Conservation (phyloP, 2,113 vertebrate species). For the Hymenochirus boettgeri region DNA sequence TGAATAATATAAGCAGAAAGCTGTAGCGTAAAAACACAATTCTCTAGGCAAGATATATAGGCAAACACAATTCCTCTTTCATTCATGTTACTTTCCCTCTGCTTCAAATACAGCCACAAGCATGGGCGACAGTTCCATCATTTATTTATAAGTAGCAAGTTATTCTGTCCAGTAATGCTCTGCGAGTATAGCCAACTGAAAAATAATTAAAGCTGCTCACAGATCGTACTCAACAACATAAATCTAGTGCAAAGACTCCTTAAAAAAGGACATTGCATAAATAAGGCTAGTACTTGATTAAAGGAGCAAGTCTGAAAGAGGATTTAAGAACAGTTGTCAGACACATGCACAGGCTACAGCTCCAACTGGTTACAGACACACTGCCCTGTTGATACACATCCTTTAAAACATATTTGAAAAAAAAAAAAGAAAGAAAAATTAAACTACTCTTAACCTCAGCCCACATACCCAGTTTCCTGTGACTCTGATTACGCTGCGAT, state of each 20-base stretch:
- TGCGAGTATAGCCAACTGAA: neutral
- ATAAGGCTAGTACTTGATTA: neutral
- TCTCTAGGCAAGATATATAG: no score
- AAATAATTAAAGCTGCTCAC: neutral
- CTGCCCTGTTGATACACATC: neutral
- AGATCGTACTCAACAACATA: neutral
- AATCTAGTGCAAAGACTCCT: conserved; percentile 6
- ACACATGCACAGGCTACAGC: conserved; percentile 25
- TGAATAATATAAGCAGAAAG: neutral
- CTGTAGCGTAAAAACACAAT: neutral
- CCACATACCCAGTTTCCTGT: conserved; percentile 1
- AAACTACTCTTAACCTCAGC: conserved; percentile 1
- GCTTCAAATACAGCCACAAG: neutral
- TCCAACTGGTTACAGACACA: neutral
- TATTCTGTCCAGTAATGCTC: neutral
- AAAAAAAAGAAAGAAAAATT: neutral
- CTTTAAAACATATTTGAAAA: no score
- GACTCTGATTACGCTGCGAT: neutral
- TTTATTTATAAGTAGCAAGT: neutral
- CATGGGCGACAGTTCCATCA: neutral
- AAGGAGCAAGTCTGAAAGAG: conserved; percentile 15
- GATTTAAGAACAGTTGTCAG: conserved; percentile 24
- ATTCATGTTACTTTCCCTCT: neutral
- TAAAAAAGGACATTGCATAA: conserved; percentile 1
- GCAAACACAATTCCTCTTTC: neutral